phyloP scores from a whole-genome alignment of 2,113 vertebrate species.

The Dinomys branickii region DNA sequence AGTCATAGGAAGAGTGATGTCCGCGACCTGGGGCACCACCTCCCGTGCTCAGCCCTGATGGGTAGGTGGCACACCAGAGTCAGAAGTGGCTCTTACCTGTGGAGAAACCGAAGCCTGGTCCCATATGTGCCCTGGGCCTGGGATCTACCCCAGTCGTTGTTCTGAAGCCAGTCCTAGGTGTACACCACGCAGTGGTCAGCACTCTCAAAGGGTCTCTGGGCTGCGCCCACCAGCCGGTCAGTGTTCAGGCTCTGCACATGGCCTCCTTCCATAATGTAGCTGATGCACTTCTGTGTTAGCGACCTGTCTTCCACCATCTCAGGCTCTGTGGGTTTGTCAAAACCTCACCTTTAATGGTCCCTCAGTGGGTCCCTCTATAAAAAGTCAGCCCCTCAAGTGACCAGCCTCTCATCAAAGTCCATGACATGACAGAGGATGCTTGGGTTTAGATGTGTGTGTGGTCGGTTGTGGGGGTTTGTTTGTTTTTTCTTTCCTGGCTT shows the following conservation, averaged over 20 bases:
- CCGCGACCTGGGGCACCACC: neutral
- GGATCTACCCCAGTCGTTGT: fast-evolving
- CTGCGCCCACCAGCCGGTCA: fast-evolving
- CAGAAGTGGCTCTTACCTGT: neutral
- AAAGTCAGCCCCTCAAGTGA: neutral
- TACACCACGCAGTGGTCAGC: fast-evolving
- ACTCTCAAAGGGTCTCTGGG: neutral
- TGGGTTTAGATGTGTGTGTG: neutral
- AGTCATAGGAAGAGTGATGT: fast-evolving
- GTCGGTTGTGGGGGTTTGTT: neutral
- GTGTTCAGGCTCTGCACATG: neutral
- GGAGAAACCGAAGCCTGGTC: neutral
- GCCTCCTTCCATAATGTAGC: fast-evolving
- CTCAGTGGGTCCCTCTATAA: neutral
- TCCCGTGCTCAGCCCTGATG: neutral
- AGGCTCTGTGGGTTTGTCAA: neutral
- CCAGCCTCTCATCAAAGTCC: fast-evolving
- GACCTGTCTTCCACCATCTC: neutral
- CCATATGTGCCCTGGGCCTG: neutral
- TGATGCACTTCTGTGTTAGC: neutral
- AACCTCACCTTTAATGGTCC: too few species aligned
- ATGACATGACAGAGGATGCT: neutral
- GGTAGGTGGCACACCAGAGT: neutral
- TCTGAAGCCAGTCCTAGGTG: neutral
- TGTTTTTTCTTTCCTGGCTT: neutral